These are phyloP conservation scores for Apamea epomidion DNA, from an alignment of 2,888 invertebrate genomes.

Conservation along the genomic window DNA sequence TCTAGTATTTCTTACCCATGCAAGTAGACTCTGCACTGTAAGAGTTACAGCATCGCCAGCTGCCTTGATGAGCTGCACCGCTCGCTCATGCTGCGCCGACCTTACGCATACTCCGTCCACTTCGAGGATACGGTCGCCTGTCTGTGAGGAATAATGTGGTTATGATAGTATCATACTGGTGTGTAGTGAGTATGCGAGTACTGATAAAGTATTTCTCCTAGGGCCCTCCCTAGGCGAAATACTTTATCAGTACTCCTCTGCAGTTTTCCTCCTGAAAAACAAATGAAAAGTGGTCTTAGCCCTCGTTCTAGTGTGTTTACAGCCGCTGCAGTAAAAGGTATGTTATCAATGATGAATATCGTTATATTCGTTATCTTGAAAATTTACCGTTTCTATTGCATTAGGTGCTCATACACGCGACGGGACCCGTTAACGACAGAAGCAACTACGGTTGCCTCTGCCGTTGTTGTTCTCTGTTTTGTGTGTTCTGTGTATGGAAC, in stretches of 20 bases:
- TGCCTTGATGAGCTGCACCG: constrained; percentile 98
- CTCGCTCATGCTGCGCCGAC: constrained; percentile 97
- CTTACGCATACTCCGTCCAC: constrained; percentile 97
- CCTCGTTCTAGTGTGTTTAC: neutral
- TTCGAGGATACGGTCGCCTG: constrained; percentile 96
- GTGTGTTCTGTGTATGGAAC: too few relatives aligned
- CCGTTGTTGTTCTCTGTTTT: too few relatives aligned
- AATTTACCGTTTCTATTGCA: neutral
- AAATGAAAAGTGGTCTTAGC: neutral
- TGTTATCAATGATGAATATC: neutral
- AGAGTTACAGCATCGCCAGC: constrained; percentile 97
- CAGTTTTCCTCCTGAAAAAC: neutral
- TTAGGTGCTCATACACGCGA: neutral
- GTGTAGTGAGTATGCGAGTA: neutral
- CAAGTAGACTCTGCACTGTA: constrained; percentile 94
- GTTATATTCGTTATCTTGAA: neutral
- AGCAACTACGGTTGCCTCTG: too few relatives aligned
- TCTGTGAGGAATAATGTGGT: constrained; percentile 85
- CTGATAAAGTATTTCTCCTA: neutral
- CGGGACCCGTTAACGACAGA: too few relatives aligned
- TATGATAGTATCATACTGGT: neutral
- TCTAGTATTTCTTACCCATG: constrained; percentile 91
- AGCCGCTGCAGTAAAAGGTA: too few relatives aligned
- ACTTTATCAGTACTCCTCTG: too few relatives aligned
- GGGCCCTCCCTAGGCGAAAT: too few relatives aligned